Evolutionary conservation across 2,797 vertebrate species (phyloP).

Genomic region (Arctocebus calabarensis): DNA sequence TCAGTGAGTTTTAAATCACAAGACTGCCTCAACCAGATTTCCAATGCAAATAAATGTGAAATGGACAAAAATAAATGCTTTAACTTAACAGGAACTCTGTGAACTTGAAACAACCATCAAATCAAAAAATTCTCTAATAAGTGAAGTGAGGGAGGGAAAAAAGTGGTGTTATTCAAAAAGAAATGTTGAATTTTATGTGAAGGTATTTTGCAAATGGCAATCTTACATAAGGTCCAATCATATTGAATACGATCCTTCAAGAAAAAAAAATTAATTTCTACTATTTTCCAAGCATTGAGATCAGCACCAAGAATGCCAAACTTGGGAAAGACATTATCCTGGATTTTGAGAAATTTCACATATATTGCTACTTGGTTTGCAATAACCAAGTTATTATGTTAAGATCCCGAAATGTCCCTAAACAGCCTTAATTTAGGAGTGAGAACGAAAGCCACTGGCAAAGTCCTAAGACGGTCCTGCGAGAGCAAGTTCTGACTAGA

Average conservation of each 20-base stretch:
- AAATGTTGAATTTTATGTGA: not conserved
- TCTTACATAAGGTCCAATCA: not conserved
- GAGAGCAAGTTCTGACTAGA: not conserved
- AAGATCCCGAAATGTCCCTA: not conserved
- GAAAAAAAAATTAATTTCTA: not conserved
- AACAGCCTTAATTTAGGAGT: not conserved
- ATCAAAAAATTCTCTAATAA: not conserved
- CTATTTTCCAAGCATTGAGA: not conserved
- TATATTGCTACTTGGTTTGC: not conserved
- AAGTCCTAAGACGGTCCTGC: not conserved
- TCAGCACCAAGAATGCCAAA: not conserved
- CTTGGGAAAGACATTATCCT: not conserved
- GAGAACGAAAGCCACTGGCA: not conserved
- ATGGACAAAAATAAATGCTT: conserved; percentile 19
- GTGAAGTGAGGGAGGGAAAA: not conserved
- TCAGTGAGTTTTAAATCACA: conserved; percentile 34
- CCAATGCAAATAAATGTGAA: conserved; percentile 1
- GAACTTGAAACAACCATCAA: conserved; percentile 15
- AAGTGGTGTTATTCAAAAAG: not conserved
- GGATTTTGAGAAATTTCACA: not conserved
- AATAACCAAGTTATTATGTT: not conserved
- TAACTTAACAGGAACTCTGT: not conserved
- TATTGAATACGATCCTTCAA: not conserved
- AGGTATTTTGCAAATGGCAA: not conserved
- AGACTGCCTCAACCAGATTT: conserved; percentile 37